Evolutionary conservation across 2,113 vertebrate genomes (phyloP), one percentile per base, ranked within the genome.

Genomic region (Sinocyclocheilus anophthalmus): DNA sequence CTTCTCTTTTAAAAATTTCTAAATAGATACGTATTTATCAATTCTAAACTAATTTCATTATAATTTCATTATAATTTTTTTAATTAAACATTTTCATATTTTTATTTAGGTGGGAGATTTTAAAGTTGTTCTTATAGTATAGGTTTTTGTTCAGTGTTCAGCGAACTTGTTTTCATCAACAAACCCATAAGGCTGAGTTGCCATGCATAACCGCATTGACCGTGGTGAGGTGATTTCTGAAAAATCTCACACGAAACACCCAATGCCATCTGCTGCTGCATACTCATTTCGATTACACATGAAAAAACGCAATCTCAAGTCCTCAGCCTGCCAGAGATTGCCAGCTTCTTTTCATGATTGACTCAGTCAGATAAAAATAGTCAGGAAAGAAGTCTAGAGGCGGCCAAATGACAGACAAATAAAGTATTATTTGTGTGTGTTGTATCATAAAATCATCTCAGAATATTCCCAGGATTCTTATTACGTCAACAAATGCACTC

Each of bases 261-360:
- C 37, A 63, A 63, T 33, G 85, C 90, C 88, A 88, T 91, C 88
- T 90, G 86, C 81, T 57, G 48, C 63, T 39, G 86, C 59, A 81
- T 84, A 53, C 85, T 75, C 89, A 84, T 90, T 90, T 84, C 82
- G 22, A 86, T 69, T 70, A 85, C 76, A 85, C 53, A 85, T 77
- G 20, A 37, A 69, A 67, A 69, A 69, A 30, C 20, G 76, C 57
- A 85, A 76, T 77, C 73, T 18, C 14, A 67, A 67, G 81, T 20
- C 48, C 45, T 83, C 81, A 55, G 26, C 20, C 75, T 72, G 45
- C 30, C 76, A 55, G 48, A 85, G 75, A 85, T 69, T 79, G 33
- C 22, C 75, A 39, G 42, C 73, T 85, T 42, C 11, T 65, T 84
- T 63, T 79, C 45, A 80, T 55, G 81, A 72, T 53, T 24, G 18